phyloP scores from a whole-genome alignment of 2,888 invertebrate genomes.

The Acronicta leporina region DNA sequence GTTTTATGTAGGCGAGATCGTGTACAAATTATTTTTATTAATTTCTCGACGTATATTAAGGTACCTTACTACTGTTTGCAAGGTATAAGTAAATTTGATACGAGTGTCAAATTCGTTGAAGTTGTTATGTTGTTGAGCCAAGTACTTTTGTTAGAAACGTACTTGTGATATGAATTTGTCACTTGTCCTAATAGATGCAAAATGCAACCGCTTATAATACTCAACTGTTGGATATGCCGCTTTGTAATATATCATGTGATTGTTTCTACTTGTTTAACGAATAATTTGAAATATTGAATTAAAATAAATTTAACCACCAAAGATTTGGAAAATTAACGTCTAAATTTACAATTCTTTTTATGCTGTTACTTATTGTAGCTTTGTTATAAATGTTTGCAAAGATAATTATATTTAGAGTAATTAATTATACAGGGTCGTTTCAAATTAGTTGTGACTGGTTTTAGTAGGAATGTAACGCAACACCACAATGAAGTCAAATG shows the following conservation, averaged over 20 bases:
- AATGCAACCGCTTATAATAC: conserved; percentile 63
- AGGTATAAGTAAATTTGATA: conserved; percentile 47
- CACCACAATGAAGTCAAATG: conserved; percentile 43
- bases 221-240: conserved; percentile 58
- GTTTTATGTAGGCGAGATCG: conserved; percentile 76
- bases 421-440: conserved; percentile 54
- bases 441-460: conserved; percentile 54
- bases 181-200: conserved; percentile 62
- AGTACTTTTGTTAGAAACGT: conserved; percentile 67
- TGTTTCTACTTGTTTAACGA: conserved; percentile 38
- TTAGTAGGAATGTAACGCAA: conserved; percentile 48
- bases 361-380: conserved; percentile 42
- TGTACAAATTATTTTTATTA: conserved; percentile 84
- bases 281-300: conserved; percentile 38
- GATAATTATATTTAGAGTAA: conserved; percentile 52
- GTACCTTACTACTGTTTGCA: conserved; percentile 36
- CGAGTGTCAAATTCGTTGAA: conserved; percentile 65
- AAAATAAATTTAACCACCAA: conserved; percentile 70
- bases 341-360: conserved; percentile 50
- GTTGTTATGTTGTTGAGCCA: conserved; percentile 68
- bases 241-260: conserved; percentile 43
- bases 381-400: conserved; percentile 44
- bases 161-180: conserved; percentile 64
- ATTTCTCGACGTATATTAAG: conserved; percentile 65
- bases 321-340: conserved; percentile 66